Percentiles rank a stretch among this genome's conserved stretches.
phyloP scores from a whole-genome alignment of 1,140 invertebrate species.

The Leptoteleia sp. region DNA sequence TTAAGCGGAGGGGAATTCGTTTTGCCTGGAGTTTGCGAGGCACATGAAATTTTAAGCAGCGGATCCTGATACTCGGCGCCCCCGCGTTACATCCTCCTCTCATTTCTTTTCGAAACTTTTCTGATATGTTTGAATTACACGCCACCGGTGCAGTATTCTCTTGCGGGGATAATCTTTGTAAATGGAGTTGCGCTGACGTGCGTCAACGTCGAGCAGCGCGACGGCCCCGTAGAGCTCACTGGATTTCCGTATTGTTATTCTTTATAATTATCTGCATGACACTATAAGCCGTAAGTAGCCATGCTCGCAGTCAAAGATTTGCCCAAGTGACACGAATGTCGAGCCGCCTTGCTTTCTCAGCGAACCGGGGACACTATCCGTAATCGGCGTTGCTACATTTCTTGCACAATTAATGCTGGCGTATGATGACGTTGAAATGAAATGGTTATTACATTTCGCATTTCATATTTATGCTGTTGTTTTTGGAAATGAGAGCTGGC shows the following conservation, averaged over 20 bases:
- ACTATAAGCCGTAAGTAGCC: constrained; percentile 38
- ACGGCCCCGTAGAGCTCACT: constrained; percentile 1
- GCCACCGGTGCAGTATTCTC: constrained; percentile 20
- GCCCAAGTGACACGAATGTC: constrained; percentile 27
- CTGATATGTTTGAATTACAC: constrained; percentile 61
- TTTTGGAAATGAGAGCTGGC: too few species aligned
- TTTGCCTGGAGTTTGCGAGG: constrained; percentile 16
- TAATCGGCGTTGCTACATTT: too few species aligned
- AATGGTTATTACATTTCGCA: too few species aligned
- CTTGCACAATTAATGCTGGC: constrained; percentile 12
- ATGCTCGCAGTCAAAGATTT: constrained; percentile 29
- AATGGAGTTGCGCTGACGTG: constrained; percentile 47
- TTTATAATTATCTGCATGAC: constrained; percentile 67
- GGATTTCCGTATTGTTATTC: constrained; percentile 66
- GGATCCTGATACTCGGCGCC: constrained; percentile 12
- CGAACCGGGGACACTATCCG: too few species aligned
- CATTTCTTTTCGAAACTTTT: constrained; percentile 57
- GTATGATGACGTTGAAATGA: background rate
- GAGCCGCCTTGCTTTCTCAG: constrained; percentile 10
- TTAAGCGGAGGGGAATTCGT: constrained; percentile 29
- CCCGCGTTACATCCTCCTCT: constrained; percentile 5
- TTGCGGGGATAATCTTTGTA: constrained; percentile 47
- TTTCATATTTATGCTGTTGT: too few species aligned
- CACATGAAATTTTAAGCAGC: constrained; percentile 53
- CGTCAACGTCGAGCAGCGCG: constrained; percentile 18